Conservation (phyloP, 1,140 invertebrate genomes). For the Trachymyrmex septentrionalis region DNA sequence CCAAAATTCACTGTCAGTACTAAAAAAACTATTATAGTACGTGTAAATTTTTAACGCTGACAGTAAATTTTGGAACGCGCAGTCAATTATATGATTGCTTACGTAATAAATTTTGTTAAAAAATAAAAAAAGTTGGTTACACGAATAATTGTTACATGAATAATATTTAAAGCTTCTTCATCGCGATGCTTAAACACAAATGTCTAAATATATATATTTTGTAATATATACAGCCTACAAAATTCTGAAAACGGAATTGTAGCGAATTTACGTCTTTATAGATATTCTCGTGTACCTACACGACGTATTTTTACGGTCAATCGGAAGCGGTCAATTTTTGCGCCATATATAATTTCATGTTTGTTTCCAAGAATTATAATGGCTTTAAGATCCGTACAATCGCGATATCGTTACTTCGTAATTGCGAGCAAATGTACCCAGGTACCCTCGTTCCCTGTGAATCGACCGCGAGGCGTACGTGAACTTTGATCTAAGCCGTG, state of each 20-base stretch:
- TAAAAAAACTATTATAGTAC: too few species aligned
- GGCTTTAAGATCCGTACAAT: slow-evolving; percentile 7
- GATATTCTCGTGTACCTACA: slow-evolving; percentile 14
- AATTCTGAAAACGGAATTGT: neutral
- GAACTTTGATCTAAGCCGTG: slow-evolving; percentile 70
- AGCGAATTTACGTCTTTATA: slow-evolving; percentile 10
- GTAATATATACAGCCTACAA: neutral
- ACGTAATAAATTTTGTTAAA: neutral
- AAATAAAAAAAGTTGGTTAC: neutral
- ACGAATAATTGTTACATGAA: neutral
- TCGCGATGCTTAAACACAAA: neutral
- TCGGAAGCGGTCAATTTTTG: slow-evolving; percentile 47
- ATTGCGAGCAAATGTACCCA: slow-evolving; percentile 45
- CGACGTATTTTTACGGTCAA: slow-evolving; percentile 49
- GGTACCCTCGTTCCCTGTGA: neutral
- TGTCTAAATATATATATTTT: neutral
- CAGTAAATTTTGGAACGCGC: too few species aligned
- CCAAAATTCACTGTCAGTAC: too few species aligned
- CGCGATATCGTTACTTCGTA: slow-evolving; percentile 30
- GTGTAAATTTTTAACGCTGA: too few species aligned
- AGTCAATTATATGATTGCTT: neutral
- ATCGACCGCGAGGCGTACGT: slow-evolving; percentile 55
- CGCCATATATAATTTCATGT: slow-evolving; percentile 14
- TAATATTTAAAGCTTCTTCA: neutral
- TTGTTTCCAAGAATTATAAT: slow-evolving; percentile 45